These are phyloP conservation scores for Pogonomyrmex californicus DNA, from an alignment of 1,140 invertebrate genomes.

Conservation along the genomic window DNA sequence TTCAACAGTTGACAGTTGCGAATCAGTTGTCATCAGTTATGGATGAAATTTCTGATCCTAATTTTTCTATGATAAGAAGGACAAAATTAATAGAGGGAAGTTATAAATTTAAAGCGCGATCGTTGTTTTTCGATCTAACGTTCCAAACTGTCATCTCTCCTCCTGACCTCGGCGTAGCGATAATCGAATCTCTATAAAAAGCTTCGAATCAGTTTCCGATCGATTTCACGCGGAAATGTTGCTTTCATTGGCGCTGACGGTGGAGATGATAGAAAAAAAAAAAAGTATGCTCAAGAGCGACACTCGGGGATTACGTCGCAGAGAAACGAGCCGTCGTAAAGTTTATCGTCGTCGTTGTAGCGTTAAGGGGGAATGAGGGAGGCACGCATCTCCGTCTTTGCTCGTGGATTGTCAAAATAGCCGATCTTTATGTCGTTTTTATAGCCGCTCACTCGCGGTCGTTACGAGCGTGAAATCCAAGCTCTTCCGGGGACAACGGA, in stretches of 20 bases:
- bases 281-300: slow-evolving; percentile 73
- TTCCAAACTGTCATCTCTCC: neutral
- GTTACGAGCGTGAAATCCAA: slow-evolving; percentile 82
- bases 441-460: slow-evolving; percentile 81
- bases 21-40: too few species aligned
- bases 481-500: slow-evolving; percentile 75
- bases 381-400: slow-evolving; percentile 53
- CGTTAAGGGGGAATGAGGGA: slow-evolving; percentile 29
- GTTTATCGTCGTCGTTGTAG: slow-evolving; percentile 80
- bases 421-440: slow-evolving; percentile 85
- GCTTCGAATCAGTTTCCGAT: slow-evolving; percentile 59
- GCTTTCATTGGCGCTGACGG: slow-evolving; percentile 51
- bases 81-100: neutral
- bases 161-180: neutral
- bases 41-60: neutral
- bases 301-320: slow-evolving; percentile 77
- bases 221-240: slow-evolving; percentile 57
- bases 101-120: neutral
- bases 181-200: slow-evolving; percentile 66
- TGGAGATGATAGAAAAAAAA: slow-evolving; percentile 63
- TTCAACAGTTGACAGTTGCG: neutral
- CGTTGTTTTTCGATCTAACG: neutral
- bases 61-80: neutral
- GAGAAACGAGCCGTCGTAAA: slow-evolving; percentile 84
- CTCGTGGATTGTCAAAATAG: slow-evolving; percentile 85